Conservation (phyloP, 1,140 invertebrate species). For the Drosophila bipectinata region DNA sequence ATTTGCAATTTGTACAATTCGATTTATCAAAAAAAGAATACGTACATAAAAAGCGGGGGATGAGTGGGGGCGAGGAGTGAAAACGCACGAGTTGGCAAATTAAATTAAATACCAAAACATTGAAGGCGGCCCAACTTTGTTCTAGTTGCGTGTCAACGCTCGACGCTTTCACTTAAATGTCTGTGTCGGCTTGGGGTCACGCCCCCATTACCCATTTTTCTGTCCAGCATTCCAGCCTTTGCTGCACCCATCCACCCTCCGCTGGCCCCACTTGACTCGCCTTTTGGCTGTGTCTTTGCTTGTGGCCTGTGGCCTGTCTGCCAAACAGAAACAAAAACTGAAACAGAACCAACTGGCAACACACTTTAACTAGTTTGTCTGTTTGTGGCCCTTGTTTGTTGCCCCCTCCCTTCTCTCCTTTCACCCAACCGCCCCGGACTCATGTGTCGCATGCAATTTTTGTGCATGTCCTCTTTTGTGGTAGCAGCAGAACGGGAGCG, state of each 20-base stretch:
- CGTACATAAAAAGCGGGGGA: not conserved
- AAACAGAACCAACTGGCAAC: constrained; percentile 24
- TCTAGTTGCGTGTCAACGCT: constrained; percentile 71
- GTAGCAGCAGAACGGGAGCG: constrained; percentile 49
- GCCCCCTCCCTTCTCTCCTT: not conserved
- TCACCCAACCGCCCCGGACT: not conserved
- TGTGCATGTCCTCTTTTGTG: constrained; percentile 66
- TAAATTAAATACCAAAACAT: constrained; percentile 70
- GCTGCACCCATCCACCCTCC: constrained; percentile 8
- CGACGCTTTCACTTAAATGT: constrained; percentile 75
- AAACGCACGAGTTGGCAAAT: constrained; percentile 71
- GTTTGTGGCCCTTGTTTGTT: constrained; percentile 58
- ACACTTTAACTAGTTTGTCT: constrained; percentile 76
- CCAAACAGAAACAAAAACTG: constrained; percentile 48
- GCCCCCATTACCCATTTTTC: constrained; percentile 57
- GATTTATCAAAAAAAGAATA: constrained; percentile 54
- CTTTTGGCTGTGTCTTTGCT: constrained; percentile 31
- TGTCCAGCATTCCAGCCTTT: constrained; percentile 12
- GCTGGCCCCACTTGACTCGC: constrained; percentile 38
- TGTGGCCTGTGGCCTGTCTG: constrained; percentile 50
- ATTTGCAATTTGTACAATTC: constrained; percentile 80
- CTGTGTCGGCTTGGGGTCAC: constrained; percentile 72
- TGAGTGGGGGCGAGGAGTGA: not conserved
- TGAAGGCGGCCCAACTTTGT: constrained; percentile 39
- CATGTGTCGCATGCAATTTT: constrained; percentile 64